Base-by-base conservation (phyloP, 1,140 invertebrate species). In the Drosophila rufa region DNA sequence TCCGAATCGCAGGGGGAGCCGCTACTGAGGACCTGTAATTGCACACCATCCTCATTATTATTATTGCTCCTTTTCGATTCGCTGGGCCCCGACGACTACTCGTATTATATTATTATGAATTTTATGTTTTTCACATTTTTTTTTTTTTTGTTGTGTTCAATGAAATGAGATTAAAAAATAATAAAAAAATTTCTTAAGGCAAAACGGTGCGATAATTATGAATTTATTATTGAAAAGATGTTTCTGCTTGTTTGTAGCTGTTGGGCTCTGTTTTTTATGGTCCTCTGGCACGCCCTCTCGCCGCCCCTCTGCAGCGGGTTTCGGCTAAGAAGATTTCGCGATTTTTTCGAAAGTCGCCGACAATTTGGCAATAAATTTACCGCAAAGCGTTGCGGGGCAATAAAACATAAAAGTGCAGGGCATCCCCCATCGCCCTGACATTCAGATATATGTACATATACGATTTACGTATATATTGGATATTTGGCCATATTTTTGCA, bases 101-200 rank as follows among this genome's bases (percentile, higher is more conserved):
- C 66, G 57, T 69, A 58, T 81, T 77, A 75, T 83, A 83, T 77
- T 89, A 77, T 87, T 77, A 89, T 76, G 75, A 73, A 50, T 80
- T 73, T 60, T 45, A 33, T 59, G 50, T 65, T 53, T 59, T 79
- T 17, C 46, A 19, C 59, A 40, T 61, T 61, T 61, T 71, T 61
- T 8, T 38, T 36, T 38, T 17, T 55, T 33, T 55, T 55, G 33
- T 76, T 69, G 64, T 67, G 64, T 68, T 68, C 74, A 84, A 71
- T 81, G 59, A 81, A 84, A 67, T 71, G 65, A 82, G 78, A 89
- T 89, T 89, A 89, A 89, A 89, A 89, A 90, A 89, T 80, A 90
- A 90, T 89, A 89, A 89, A 89, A 84, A 89, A 43, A 11, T 90
- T 71, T 90, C 89, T 89, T 84, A 84, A 89, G 85, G 80, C 80